Evolutionary conservation across 2,888 invertebrate genomes (phyloP).

Genomic region (Seladonia tumulorum): DNA sequence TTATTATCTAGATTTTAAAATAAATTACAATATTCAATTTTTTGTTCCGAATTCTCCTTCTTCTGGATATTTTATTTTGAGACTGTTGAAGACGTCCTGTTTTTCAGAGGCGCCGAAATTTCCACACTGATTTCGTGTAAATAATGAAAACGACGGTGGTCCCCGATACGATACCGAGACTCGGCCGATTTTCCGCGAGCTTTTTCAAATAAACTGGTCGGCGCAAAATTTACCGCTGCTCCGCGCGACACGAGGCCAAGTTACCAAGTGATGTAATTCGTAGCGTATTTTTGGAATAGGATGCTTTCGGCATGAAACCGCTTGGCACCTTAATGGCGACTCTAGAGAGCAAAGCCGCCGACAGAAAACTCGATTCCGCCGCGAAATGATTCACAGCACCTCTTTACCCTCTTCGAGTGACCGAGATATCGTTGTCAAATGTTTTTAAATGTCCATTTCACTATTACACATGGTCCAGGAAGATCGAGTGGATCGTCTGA

Average conservation of each 20-base stretch:
- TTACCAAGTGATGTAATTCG: slow-evolving; percentile 79
- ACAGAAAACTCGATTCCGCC: slow-evolving; percentile 18
- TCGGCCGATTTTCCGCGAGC: slow-evolving; percentile 50
- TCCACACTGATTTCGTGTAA: slow-evolving; percentile 28
- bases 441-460: not conserved
- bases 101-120: not conserved
- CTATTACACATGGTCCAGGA: not conserved
- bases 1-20: not conserved
- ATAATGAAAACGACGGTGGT: slow-evolving; percentile 15
- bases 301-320: slow-evolving; percentile 73
- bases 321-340: slow-evolving; percentile 73
- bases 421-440: not conserved
- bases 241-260: slow-evolving; percentile 81
- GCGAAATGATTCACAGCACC: slow-evolving; percentile 31
- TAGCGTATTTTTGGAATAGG: slow-evolving; percentile 74
- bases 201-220: slow-evolving; percentile 34
- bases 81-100: not conserved
- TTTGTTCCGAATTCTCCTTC: not conserved
- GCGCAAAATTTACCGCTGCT: slow-evolving; percentile 75
- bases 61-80: not conserved
- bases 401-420: not conserved
- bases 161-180: slow-evolving; percentile 31
- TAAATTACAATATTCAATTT: not conserved
- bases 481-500: not conserved
- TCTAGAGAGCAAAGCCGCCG: slow-evolving; percentile 20